Conservation (phyloP, 2,113 vertebrate species). For the Urocynchramus pylzowi region DNA sequence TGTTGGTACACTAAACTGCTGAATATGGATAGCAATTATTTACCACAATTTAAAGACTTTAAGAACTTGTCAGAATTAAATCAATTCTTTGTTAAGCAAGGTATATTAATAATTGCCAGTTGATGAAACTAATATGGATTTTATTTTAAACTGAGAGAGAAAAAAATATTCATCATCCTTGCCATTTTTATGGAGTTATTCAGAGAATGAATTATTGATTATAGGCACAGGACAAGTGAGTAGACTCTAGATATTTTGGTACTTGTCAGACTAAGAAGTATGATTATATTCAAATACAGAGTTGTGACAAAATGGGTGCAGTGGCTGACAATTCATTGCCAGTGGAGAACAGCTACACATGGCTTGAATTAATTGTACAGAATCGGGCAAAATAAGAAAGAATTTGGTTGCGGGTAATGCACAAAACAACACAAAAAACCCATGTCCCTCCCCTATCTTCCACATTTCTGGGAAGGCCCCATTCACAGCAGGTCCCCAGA, state of each 20-base stretch:
- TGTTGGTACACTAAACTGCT: background rate
- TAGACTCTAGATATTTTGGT: conserved; percentile 18
- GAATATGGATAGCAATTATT: conserved; percentile 53
- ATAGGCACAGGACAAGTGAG: conserved; percentile 8
- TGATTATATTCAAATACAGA: background rate
- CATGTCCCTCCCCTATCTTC: background rate
- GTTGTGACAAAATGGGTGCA: background rate
- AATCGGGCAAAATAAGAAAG: background rate
- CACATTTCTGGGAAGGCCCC: background rate
- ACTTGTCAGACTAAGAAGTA: conserved; percentile 42
- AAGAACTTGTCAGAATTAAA: conserved; percentile 60
- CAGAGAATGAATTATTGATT: conserved; percentile 60
- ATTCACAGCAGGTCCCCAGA: background rate
- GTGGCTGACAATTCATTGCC: background rate
- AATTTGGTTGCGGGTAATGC: background rate
- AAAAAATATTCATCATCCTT: conserved; percentile 48
- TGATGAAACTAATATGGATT: conserved; percentile 65
- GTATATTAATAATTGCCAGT: conserved; percentile 29
- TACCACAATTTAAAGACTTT: conserved; percentile 53
- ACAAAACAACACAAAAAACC: background rate
- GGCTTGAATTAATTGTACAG: background rate
- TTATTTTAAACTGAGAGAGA: conserved; percentile 56
- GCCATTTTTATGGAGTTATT: conserved; percentile 53
- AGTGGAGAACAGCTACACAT: background rate
- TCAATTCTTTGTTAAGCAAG: conserved; percentile 59